Conservation (phyloP, 2,888 invertebrate genomes). For the Patella caerulea region DNA sequence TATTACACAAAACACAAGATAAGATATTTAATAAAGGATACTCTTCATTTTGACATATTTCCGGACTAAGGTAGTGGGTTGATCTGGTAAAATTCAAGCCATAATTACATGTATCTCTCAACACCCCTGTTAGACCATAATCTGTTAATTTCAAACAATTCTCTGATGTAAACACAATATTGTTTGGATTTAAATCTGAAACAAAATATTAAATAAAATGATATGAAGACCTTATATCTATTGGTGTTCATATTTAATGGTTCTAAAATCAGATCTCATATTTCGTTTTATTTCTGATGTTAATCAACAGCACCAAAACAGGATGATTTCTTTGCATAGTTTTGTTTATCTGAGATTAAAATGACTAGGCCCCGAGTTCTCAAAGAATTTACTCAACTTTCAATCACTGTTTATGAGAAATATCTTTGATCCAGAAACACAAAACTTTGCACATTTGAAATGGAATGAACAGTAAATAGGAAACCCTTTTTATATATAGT, state of each 20-base stretch:
- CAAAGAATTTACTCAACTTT: no score
- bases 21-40: conserved; percentile 58
- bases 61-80: conserved; percentile 68
- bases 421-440: no score
- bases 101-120: conserved; percentile 49
- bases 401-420: no score
- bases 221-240: not conserved
- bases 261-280: no score
- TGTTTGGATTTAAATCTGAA: conserved; percentile 67
- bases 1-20: not conserved
- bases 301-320: not conserved
- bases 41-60: conserved; percentile 65
- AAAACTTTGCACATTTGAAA: no score
- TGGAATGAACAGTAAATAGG: no score
- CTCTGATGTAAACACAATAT: conserved; percentile 62
- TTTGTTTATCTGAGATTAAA: not conserved
- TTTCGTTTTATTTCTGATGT: not conserved
- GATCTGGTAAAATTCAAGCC: conserved; percentile 66
- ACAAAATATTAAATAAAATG: not conserved
- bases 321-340: not conserved
- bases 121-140: conserved; percentile 64
- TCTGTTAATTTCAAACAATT: conserved; percentile 66
- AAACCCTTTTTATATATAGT: no score
- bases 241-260: no score
- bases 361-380: not conserved